Evolutionary conservation across 2,888 invertebrate genomes (phyloP), one percentile per base, ranked within the genome.

Genomic region (Trypoxylon attenuatum): DNA sequence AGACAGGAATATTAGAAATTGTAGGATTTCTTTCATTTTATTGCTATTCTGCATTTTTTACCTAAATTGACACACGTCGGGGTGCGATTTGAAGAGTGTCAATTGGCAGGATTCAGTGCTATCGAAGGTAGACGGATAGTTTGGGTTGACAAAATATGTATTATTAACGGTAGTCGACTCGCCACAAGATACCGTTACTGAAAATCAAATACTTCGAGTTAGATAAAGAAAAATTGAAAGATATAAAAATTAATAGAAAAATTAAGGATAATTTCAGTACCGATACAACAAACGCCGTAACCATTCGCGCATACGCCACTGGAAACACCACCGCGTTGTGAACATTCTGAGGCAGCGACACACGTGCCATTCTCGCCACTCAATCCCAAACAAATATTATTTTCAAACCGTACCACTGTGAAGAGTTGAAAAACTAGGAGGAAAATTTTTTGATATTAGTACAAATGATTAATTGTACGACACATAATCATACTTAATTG

Each of bases 331-430:
- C 93, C 93, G 38, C 92, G 88, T 23, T 90, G 88, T 0, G 90
- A 82, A 81, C 96, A 96, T 84, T 96, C 94, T 83, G 83, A 83
- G 68, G 91, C 88, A 0, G 94, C 91, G 81, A 95, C 89, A 80
- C 96, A 96, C 6, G 93, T 94, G 10, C 96, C 96, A 77, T 92
- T 92, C 82, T 95, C 94, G 0, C 95, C 95, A 0, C 92, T 92
- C 0, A 92, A 89, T 5, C 93, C 93, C 2, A 90, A 88, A 83
- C 96, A 96, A 0, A 90, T 90, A n/a, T 92, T 92, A 67, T 93
- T 93, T 1, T 92, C 92, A 75, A 95, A 94, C 66, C 93, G 92
- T 27, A 95, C 92, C 78, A 95, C 90, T 0, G 94, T 94, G 82
- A 96, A 94, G 10, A 96, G 87, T 0, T 95, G 93, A 6, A 96